A percentile compares a stretch with the other conserved stretches of the same genome.
Evolutionary conservation across 2,888 invertebrate genomes (phyloP).

Genomic region (Harpalus rufipes): DNA sequence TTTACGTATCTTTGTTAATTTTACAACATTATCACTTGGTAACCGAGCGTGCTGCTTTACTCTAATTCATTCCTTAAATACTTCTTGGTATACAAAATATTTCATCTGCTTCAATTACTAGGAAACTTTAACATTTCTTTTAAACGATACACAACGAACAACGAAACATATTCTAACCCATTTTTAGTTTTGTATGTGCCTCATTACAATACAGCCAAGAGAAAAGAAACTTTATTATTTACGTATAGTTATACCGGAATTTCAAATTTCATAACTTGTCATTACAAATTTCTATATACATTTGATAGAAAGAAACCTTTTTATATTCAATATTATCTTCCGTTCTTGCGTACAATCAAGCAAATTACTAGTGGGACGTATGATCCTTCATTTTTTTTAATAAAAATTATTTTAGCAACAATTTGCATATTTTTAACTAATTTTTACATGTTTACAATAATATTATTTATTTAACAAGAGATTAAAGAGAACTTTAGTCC

Average conservation of each 20-base stretch:
- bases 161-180: slow-evolving; percentile 31
- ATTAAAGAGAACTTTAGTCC: no score
- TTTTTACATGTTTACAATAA: no score
- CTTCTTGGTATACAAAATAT: slow-evolving; percentile 67
- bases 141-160: slow-evolving; percentile 46
- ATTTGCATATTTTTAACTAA: no score
- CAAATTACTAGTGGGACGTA: not conserved
- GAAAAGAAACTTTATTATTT: not conserved
- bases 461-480: no score
- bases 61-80: slow-evolving; percentile 65
- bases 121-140: slow-evolving; percentile 63
- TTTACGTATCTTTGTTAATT: slow-evolving; percentile 68
- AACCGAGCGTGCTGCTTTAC: slow-evolving; percentile 62
- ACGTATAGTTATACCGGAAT: not conserved
- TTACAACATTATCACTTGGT: slow-evolving; percentile 65
- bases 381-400: not conserved
- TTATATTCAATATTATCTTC: not conserved
- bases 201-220: slow-evolving; percentile 30
- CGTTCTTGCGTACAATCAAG: not conserved
- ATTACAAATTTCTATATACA: not conserved
- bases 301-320: no score
- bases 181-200: slow-evolving; percentile 27
- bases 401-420: not conserved
- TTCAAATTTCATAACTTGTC: not conserved
- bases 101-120: slow-evolving; percentile 65